phyloP scores from a whole-genome alignment of 2,888 invertebrate genomes.

The Cheilosia vulpina region DNA sequence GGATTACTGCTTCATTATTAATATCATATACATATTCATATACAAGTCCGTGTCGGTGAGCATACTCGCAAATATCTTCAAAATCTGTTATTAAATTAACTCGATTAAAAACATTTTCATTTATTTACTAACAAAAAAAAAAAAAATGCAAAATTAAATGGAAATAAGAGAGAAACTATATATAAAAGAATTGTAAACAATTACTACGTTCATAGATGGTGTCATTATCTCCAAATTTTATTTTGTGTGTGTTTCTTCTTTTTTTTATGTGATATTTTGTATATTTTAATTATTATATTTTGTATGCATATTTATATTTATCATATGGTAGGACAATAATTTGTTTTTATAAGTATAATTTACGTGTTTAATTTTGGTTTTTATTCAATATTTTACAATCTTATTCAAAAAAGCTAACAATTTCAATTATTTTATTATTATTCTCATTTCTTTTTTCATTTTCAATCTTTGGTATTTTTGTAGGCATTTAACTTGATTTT shows the following conservation, averaged over 20 bases:
- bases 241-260: constrained; percentile 46
- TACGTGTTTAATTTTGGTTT: constrained; percentile 60
- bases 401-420: constrained; percentile 76
- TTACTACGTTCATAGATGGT: constrained; percentile 74
- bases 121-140: constrained; percentile 36
- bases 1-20: constrained; percentile 69
- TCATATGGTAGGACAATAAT: constrained; percentile 72
- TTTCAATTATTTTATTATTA: constrained; percentile 72
- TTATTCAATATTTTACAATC: constrained; percentile 72
- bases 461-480: constrained; percentile 58
- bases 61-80: constrained; percentile 68
- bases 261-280: constrained; percentile 64
- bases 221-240: constrained; percentile 46
- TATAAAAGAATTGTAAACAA: constrained; percentile 56
- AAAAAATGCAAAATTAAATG: constrained; percentile 8
- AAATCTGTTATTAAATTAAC: constrained; percentile 11
- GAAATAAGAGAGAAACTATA: background rate
- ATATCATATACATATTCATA: constrained; percentile 71
- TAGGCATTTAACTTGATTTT: constrained; percentile 77
- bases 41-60: constrained; percentile 75
- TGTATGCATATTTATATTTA: constrained; percentile 68
- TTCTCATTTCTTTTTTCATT: constrained; percentile 65
- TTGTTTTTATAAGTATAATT: constrained; percentile 68
- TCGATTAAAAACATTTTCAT: constrained; percentile 29
- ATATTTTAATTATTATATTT: constrained; percentile 53